Evolutionary conservation across 2,888 invertebrate genomes (phyloP), one percentile per base, ranked within the genome.

Genomic region (Kuschelorhynchus macadamiae): DNA sequence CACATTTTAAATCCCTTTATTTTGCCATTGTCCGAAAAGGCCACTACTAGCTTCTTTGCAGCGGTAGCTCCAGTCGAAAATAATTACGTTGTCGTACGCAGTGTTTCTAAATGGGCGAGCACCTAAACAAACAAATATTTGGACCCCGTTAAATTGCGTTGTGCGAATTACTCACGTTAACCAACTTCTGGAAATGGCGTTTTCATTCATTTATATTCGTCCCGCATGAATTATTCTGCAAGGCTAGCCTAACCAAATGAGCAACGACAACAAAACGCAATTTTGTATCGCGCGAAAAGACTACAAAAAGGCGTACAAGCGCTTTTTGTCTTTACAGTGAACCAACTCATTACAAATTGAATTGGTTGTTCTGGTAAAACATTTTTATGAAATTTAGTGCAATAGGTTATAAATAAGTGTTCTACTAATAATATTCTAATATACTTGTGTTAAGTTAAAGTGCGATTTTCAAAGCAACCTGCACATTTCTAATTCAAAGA

Each of bases 101-200:
- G 64, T 33, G 57, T 57, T 60, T 57, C 56, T 64, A 56, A 62
- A 57, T 50, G 64, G 50, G 56, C 49, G 41, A 36, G 57, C 57
- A 56, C 64, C 64, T 56, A 64, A 64, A 64, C 50, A 64, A 64
- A 64, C 64, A 56, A 64, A 57, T 64, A 64, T 64, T 64, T 64
- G 42, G 56, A 42, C 44, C 56, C 56, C 63, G 63, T 63, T 64
- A 64, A 64, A 57, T 64, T 47, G 41, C 33, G 52, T 32, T 61
- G 61, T 39, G 61, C 61, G 49, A 62, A 55, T 62, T 55, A 62
- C 56, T 56, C 64, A 64, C 64, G 49, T 60, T 60, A 60, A 49
- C 60, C 49, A 30, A 50, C 64, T 50, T 64, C 64, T 64, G 64
- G 25, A 57, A 64, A 57, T 57, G 64, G 49, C 64, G 64, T 39